Evolutionary conservation across 1,140 invertebrate species (phyloP), one percentile per base, ranked within the genome.

Genomic region (Pseudomyrmex dendroicus): DNA sequence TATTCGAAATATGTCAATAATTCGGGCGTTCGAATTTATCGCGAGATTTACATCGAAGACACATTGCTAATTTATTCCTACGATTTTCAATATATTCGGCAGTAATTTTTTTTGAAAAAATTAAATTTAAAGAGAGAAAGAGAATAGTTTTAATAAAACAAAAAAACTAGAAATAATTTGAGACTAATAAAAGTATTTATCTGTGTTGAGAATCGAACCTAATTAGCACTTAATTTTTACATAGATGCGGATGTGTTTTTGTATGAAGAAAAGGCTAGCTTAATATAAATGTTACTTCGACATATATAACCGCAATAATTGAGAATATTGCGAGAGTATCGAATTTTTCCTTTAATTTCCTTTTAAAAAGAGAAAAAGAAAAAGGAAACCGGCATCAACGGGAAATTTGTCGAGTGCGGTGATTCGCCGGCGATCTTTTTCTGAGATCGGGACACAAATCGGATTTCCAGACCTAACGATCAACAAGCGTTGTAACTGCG

Each of bases 401-500:
- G 54, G 35, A 68, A 68, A 78, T 68, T 77, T 56, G 35, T 78
- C 74, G 74, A 17, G 50, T 9, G 13, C 44, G 13, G 13, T 15
- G 66, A 22, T 66, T 22, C 8, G 50, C 4, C 25, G 17, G 13
- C 17, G 10, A 20, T 15, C n/a, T 35, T 56, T 68, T 66, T 25
- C 56, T n/a, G 54, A 70, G 44, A 77, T 52, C 48, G 59, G 74
- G 64, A 7, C 5, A 35, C 74, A 88, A 85, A 84, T 80, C 83
- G 78, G 52, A 84, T 87, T 84, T 66, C 46, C 56, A 62, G 62
- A 70, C 77, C 74, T 85, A 84, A 88, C 76, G 84, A 82, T 76
- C 78, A 64, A 68, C 77, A 85, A 88, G 88, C 67, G 62, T 67
- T 57, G 52, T 70, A 87, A 72, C 73, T 52, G 76, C 76, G 50